These are phyloP conservation scores for Nephrotoma appendiculata DNA, from an alignment of 2,888 invertebrate species.

Conservation along the genomic window DNA sequence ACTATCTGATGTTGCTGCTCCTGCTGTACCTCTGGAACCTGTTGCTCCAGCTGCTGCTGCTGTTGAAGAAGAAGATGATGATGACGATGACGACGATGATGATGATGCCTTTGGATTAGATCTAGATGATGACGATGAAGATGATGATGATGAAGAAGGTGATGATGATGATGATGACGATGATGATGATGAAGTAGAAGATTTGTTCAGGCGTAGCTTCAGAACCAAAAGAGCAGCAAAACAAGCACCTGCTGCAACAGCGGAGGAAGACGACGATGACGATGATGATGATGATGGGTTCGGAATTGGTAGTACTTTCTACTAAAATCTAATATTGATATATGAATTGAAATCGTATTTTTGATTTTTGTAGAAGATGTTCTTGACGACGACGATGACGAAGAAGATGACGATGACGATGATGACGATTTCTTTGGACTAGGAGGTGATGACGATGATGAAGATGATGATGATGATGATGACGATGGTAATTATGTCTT, in stretches of 20 bases:
- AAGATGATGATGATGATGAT: constrained; percentile 1
- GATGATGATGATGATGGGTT: neutral
- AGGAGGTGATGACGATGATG: constrained; percentile 5
- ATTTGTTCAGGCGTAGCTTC: constrained; percentile 1
- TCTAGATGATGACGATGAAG: neutral
- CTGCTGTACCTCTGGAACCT: neutral
- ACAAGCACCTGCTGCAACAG: neutral
- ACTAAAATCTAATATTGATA: neutral
- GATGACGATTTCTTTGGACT: neutral
- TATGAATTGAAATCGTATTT: neutral
- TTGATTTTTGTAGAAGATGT: constrained; percentile 1
- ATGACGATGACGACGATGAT: constrained; percentile 5
- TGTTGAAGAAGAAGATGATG: neutral
- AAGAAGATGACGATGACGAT: neutral
- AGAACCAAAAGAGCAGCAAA: neutral
- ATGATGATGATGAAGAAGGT: constrained; percentile 1
- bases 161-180: constrained; percentile 3
- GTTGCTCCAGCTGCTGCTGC: neutral
- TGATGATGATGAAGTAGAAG: neutral
- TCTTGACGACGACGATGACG: neutral
- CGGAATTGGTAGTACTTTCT: neutral
- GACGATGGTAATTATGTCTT: neutral
- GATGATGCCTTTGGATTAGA: neutral
- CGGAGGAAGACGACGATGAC: neutral
- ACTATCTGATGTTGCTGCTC: neutral